Conservation (phyloP, 2,113 vertebrate genomes). For the Callaeas wilsoni region DNA sequence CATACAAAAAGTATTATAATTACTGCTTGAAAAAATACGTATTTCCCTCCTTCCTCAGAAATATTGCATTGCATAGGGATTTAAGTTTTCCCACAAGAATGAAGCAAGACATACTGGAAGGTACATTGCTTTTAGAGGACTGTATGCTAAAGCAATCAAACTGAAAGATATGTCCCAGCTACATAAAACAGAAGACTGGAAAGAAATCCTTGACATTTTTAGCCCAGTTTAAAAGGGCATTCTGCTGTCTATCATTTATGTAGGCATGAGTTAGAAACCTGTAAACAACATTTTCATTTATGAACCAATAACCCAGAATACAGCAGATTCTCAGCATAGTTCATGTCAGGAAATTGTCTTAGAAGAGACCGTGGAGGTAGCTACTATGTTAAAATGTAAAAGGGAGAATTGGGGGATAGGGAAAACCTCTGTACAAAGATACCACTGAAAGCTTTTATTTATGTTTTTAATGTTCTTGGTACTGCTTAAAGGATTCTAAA, state of each 20-base stretch:
- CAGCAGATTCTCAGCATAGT: background rate
- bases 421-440: background rate
- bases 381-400: background rate
- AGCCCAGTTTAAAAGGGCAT: background rate
- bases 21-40: background rate
- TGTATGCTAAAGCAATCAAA: background rate
- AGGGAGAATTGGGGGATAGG: background rate
- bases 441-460: background rate
- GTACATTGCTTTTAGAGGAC: background rate
- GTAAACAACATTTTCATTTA: background rate
- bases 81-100: background rate
- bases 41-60: background rate
- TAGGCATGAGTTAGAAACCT: background rate
- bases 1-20: background rate
- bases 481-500: background rate
- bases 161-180: background rate
- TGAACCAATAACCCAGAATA: background rate
- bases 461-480: background rate
- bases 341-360: background rate
- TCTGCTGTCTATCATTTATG: background rate
- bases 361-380: background rate
- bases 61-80: background rate
- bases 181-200: background rate
- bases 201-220: background rate
- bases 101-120: background rate